These are phyloP conservation scores for Eremophila alpestris DNA, from an alignment of 2,797 vertebrate species.

Conservation along the genomic window DNA sequence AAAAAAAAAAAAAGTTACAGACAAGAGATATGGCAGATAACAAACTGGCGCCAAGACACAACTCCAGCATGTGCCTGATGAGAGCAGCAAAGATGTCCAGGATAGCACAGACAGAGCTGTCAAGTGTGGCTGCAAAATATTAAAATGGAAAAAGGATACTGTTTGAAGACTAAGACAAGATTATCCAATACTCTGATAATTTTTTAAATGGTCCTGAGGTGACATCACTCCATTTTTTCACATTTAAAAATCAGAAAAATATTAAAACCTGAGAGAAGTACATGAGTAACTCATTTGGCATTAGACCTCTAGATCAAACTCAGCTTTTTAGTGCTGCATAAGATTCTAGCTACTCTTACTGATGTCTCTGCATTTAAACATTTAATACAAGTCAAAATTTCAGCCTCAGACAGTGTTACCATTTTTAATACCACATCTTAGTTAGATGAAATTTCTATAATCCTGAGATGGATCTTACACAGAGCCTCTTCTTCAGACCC, in stretches of 20 bases:
- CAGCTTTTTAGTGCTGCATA: neutral
- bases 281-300: neutral
- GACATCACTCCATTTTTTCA: neutral
- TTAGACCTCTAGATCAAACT: neutral
- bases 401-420: neutral
- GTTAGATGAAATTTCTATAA: neutral
- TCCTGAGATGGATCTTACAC: neutral
- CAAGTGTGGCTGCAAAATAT: conserved; percentile 12
- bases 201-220: neutral
- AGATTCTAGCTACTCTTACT: neutral
- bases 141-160: neutral
- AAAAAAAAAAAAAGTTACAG: neutral
- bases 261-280: neutral
- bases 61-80: neutral
- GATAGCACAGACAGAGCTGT: neutral
- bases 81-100: neutral
- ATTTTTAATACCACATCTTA: neutral
- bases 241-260: neutral
- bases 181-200: neutral
- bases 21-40: conserved; percentile 8
- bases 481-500: neutral
- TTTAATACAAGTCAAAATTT: neutral
- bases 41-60: neutral
- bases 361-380: neutral
- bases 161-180: neutral